These are phyloP conservation scores for Drosophila carrolli DNA, from an alignment of 1,140 invertebrate species.

Conservation along the genomic window DNA sequence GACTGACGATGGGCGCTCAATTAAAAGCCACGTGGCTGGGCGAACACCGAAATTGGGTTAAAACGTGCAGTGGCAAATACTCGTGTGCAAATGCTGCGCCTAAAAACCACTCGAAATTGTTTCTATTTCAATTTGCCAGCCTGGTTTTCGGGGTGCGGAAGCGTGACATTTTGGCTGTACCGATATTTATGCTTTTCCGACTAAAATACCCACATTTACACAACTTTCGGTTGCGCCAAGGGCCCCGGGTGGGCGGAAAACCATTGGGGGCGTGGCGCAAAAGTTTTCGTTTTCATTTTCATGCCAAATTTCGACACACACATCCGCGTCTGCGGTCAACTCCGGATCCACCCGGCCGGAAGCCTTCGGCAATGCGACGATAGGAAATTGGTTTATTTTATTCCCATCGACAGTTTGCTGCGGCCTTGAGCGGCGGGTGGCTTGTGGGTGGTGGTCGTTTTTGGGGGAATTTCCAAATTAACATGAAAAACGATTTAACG, in stretches of 20 bases:
- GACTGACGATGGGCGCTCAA: conserved; percentile 59
- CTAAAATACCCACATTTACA: conserved; percentile 67
- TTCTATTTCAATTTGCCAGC: conserved; percentile 71
- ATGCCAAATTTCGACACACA: conserved; percentile 52
- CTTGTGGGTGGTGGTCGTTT: background rate
- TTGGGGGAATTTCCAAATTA: conserved; percentile 63
- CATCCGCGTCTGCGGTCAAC: conserved; percentile 57
- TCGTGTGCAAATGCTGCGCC: background rate
- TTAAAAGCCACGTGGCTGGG: conserved; percentile 68
- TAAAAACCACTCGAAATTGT: conserved; percentile 66
- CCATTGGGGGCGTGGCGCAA: conserved; percentile 9
- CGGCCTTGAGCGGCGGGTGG: conserved; percentile 1
- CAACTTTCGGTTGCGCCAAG: conserved; percentile 53
- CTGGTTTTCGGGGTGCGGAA: conserved; percentile 57
- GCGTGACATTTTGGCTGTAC: conserved; percentile 71
- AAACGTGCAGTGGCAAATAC: conserved; percentile 56
- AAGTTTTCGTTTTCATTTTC: conserved; percentile 62
- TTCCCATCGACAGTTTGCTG: conserved; percentile 61
- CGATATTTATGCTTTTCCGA: conserved; percentile 76
- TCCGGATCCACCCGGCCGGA: conserved; percentile 17
- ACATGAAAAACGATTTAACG: conserved; percentile 72
- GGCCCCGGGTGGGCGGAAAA: background rate
- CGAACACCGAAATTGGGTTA: conserved; percentile 69
- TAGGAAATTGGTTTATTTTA: conserved; percentile 79
- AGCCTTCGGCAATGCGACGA: conserved; percentile 62